A percentile compares a stretch with the other conserved stretches of the same genome.
These are phyloP conservation scores for Drosophila sp. DNA, from an alignment of 1,140 invertebrate genomes.

Conservation along the genomic window DNA sequence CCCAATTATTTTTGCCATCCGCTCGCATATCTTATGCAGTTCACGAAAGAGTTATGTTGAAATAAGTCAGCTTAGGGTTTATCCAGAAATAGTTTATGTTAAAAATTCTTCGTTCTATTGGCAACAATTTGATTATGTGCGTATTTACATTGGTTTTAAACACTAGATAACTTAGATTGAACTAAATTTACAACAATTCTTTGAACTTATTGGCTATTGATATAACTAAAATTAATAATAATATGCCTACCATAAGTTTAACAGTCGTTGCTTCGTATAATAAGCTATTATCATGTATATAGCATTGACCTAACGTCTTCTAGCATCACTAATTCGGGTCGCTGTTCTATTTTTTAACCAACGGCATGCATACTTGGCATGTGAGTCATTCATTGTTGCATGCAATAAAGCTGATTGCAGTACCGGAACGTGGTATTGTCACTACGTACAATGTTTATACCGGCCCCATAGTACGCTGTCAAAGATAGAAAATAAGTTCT, in stretches of 20 bases:
- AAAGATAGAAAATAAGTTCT: constrained; percentile 79
- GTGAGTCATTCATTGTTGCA: constrained; percentile 87
- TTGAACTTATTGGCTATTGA: constrained; percentile 69
- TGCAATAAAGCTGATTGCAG: constrained; percentile 85
- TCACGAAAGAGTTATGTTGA: not conserved
- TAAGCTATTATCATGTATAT: constrained; percentile 26
- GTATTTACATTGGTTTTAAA: constrained; percentile 38
- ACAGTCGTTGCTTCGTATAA: constrained; percentile 36
- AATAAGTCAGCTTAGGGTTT: too few species aligned
- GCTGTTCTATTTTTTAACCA: constrained; percentile 66
- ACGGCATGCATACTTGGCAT: constrained; percentile 37
- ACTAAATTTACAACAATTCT: constrained; percentile 60
- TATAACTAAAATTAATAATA: constrained; percentile 39
- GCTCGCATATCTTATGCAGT: not conserved
- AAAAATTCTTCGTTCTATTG: constrained; percentile 67
- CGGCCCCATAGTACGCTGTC: constrained; percentile 96
- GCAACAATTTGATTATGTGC: constrained; percentile 71
- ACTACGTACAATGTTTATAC: constrained; percentile 91
- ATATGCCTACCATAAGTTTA: constrained; percentile 19
- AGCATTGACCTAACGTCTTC: constrained; percentile 62
- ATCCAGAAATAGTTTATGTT: not conserved
- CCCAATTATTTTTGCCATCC: constrained; percentile 60
- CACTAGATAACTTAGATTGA: constrained; percentile 30
- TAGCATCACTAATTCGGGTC: constrained; percentile 28
- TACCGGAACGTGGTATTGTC: constrained; percentile 93